Percentiles rank a stretch among this genome's conserved stretches.
These are phyloP conservation scores for Oreotrochilus melanogaster DNA, from an alignment of 2,113 vertebrate species.

Conservation along the genomic window DNA sequence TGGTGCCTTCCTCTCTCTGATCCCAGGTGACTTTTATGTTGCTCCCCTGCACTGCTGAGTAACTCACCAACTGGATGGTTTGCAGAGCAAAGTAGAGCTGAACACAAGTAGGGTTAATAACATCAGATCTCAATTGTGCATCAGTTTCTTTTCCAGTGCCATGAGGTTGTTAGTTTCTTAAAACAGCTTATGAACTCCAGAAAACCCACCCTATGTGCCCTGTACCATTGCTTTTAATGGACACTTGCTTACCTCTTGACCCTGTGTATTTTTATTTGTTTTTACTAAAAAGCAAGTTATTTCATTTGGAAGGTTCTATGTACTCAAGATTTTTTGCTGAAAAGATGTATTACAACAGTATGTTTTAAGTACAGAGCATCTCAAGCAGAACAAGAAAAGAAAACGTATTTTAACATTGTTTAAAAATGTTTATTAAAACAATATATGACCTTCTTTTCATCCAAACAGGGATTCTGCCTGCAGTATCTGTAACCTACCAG, in stretches of 20 bases:
- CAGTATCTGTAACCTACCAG: conserved; percentile 13
- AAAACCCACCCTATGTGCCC: rapidly evolving
- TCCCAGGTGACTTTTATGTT: background rate
- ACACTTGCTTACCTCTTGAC: background rate
- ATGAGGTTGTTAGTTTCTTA: background rate
- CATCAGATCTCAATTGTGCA: background rate
- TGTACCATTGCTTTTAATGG: background rate
- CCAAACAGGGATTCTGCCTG: background rate
- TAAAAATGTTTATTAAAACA: conserved; percentile 57
- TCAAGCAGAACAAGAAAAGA: background rate
- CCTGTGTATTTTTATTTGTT: conserved; percentile 2
- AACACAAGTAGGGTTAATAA: background rate
- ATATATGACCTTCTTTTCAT: background rate
- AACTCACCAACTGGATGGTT: background rate
- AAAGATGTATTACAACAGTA: background rate
- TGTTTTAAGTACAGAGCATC: background rate
- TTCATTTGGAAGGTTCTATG: background rate
- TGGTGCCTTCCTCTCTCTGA: rapidly evolving
- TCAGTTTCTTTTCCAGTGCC: background rate
- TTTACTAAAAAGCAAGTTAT: background rate
- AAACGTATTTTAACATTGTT: background rate
- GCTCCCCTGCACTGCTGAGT: background rate
- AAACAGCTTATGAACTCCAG: background rate
- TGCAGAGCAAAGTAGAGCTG: background rate
- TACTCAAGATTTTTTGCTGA: background rate